Evolutionary conservation across 2,113 vertebrate genomes (phyloP).

Genomic region (Coptodon rendalli): DNA sequence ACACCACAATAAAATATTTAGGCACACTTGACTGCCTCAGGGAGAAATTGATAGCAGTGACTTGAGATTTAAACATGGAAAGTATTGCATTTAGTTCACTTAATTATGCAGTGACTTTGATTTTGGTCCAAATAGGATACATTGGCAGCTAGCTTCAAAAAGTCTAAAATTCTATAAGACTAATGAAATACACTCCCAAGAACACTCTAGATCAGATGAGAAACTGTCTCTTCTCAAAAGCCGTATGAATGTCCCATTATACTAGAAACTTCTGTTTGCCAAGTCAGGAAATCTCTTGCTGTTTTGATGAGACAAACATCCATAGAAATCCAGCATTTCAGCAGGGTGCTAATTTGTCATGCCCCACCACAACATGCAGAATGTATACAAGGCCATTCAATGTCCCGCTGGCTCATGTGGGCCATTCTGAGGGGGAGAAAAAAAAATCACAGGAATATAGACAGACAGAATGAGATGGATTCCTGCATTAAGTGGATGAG

Average conservation of each 20-base stretch:
- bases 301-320: conserved; percentile 66
- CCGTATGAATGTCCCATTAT: conserved; percentile 44
- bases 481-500: conserved; percentile 71
- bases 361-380: conserved; percentile 52
- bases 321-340: conserved; percentile 57
- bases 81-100: not conserved
- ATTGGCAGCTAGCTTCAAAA: not conserved
- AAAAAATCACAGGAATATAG: conserved; percentile 57
- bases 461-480: conserved; percentile 61
- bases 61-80: conserved; percentile 1
- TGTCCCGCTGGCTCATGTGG: conserved; percentile 50
- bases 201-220: conserved; percentile 25
- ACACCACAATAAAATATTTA: conserved; percentile 6
- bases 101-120: not conserved
- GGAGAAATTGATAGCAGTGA: conserved; percentile 3
- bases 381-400: conserved; percentile 38
- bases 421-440: conserved; percentile 46
- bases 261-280: conserved; percentile 43
- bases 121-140: not conserved
- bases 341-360: conserved; percentile 73
- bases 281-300: conserved; percentile 65
- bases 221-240: conserved; percentile 26
- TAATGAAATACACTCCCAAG: conserved; percentile 12
- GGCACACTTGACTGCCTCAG: not conserved
- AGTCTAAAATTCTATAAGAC: conserved; percentile 12